phyloP scores from a whole-genome alignment of 30 jellyfish, hydroid and myxozoan genomes.

The Pseudorhiza aurosa region DNA sequence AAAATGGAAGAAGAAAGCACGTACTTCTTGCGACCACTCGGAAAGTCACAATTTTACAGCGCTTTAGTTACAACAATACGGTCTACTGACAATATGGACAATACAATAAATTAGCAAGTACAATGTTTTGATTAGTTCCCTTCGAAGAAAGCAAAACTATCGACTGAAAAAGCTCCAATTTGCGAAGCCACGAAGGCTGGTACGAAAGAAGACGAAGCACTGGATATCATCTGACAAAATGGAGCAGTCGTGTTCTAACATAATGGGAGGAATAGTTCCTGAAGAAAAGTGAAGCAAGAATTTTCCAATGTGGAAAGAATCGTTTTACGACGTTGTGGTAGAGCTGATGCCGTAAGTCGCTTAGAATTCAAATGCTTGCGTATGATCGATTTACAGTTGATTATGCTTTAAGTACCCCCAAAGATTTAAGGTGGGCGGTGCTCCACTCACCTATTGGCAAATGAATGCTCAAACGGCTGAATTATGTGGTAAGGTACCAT shows the following conservation, averaged over 20 bases:
- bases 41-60: slow-evolving; percentile 36
- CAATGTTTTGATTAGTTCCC: slow-evolving; percentile 15
- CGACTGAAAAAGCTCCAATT: slow-evolving; percentile 6
- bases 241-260: slow-evolving; percentile 63
- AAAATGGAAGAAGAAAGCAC: slow-evolving; percentile 54
- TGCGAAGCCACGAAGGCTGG: slow-evolving; percentile 54
- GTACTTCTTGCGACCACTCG: slow-evolving; percentile 43
- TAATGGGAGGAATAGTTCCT: slow-evolving; percentile 30
- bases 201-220: slow-evolving; percentile 48
- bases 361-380: too few relatives aligned
- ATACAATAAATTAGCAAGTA: slow-evolving; percentile 17
- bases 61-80: slow-evolving; percentile 55
- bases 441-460: too few relatives aligned
- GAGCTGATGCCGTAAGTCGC: slow-evolving; percentile 61
- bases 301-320: slow-evolving; percentile 24
- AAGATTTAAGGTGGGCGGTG: too few relatives aligned
- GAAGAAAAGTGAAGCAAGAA: slow-evolving; percentile 45
- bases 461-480: too few relatives aligned
- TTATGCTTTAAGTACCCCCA: too few relatives aligned
- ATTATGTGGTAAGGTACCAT: too few relatives aligned
- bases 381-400: too few relatives aligned
- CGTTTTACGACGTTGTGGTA: slow-evolving; percentile 33
- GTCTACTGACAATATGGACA: slow-evolving; percentile 35
- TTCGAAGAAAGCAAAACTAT: slow-evolving; percentile 39
- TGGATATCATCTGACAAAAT: slow-evolving; percentile 42